Evolutionary conservation across 2,888 invertebrate species (phyloP), one percentile per base, ranked within the genome.

Genomic region (Geotrupes spiniger): DNA sequence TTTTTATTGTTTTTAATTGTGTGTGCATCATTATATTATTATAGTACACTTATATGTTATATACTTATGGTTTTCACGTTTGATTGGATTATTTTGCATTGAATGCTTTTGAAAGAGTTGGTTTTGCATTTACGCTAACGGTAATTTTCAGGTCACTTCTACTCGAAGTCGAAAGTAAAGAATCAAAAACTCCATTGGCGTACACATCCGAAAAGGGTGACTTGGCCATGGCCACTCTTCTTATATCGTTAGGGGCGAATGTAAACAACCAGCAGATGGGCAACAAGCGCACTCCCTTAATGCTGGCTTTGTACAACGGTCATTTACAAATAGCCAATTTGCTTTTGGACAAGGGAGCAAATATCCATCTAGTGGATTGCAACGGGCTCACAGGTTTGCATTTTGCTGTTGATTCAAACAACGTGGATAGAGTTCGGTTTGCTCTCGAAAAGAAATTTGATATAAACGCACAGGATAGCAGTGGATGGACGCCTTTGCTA

Each of bases 401-500:
- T 64, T 76, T 75, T 61, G 80, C 80, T 1, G 78, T 77, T 2
- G 80, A 80, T 68, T 76, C 78, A 0, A 64, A 76, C 47, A 62
- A 64, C 49, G 21, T 73, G 6, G 63, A 66, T 17, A 63, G 56
- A 49, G 67, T 72, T 1, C 37, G 61, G 46, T 74, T 66, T 15
- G 71, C 70, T 54, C 52, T 80, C 37, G 68, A 70, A 41, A 57
- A 55, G 0, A 74, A 73, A 0, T 72, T 76, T 0, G 69, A 77
- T 55, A 56, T 78, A 2, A 54, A 61, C 2, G 71, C 61, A 0
- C 56, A 50, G 5, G 80, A 80, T 58, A 67, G 63, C 56, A 74
- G 74, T 50, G 77, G 77, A 0, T 80, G 79, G 79, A 80, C 79
- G 2, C 78, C 80, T 11, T 66, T 81, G 21, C 71, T 78, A 44